A percentile compares a stretch with the other conserved stretches of the same genome.
These are phyloP conservation scores for Alcis repandata DNA, from an alignment of 2,888 invertebrate species.

Conservation along the genomic window DNA sequence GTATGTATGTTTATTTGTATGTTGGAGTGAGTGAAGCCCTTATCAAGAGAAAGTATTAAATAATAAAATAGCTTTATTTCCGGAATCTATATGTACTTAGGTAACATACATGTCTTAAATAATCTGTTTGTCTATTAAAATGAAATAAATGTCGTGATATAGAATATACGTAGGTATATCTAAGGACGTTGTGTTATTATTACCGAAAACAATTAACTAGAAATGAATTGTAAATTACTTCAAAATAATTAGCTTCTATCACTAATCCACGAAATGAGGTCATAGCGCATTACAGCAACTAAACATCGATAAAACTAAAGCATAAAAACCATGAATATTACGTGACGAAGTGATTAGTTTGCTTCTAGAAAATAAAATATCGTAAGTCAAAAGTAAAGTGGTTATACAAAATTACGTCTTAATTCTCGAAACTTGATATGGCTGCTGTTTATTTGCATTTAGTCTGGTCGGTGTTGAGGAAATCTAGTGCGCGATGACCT, in stretches of 20 bases:
- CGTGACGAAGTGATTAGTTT: too few relatives aligned
- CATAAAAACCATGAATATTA: too few relatives aligned
- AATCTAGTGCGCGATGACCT: constrained; percentile 2
- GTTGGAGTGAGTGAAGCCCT: constrained; percentile 23
- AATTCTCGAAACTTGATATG: too few relatives aligned
- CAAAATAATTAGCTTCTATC: background rate
- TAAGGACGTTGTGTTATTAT: background rate
- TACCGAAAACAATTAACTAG: background rate
- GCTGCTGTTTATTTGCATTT: background rate
- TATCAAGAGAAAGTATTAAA: background rate
- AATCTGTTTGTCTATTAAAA: background rate
- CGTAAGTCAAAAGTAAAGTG: too few relatives aligned
- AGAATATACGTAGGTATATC: background rate
- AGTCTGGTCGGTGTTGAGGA: background rate
- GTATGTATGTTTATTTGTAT: constrained; percentile 11
- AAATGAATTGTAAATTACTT: background rate
- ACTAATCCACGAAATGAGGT: background rate
- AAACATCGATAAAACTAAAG: too few relatives aligned
- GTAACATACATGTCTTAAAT: background rate
- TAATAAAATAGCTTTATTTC: background rate
- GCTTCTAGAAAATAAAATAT: too few relatives aligned
- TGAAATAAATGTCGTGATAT: background rate
- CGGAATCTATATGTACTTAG: background rate
- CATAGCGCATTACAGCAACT: background rate
- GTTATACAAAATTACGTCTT: too few relatives aligned